Conservation (phyloP, 2,113 vertebrate genomes). For the Camelus bactrianus region DNA sequence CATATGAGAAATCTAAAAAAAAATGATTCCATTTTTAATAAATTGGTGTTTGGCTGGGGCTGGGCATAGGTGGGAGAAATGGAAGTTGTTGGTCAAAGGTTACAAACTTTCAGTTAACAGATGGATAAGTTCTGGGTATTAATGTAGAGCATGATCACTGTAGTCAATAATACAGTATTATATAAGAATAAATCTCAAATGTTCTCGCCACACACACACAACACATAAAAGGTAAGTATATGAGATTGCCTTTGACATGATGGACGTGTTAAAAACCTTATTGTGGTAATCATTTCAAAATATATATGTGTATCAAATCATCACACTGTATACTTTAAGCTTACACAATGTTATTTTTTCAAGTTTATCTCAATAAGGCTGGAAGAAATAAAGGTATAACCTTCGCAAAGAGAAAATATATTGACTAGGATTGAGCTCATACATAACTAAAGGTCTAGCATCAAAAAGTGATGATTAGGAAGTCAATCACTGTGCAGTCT, state of each 20-base stretch:
- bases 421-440: neutral
- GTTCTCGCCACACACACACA: neutral
- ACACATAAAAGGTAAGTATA: neutral
- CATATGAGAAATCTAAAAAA: neutral
- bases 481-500: neutral
- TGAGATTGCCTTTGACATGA: neutral
- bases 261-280: neutral
- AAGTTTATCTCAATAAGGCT: neutral
- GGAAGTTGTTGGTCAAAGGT: neutral
- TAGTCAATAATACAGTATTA: neutral
- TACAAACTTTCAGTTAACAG: neutral
- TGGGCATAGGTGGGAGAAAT: neutral
- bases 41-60: neutral
- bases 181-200: neutral
- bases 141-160: neutral
- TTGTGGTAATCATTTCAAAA: neutral
- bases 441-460: neutral
- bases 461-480: neutral
- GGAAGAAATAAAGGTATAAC: neutral
- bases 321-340: neutral
- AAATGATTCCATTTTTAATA: neutral
- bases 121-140: neutral
- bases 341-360: neutral
- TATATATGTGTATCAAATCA: neutral
- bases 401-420: neutral